phyloP scores from a whole-genome alignment of 1,140 invertebrate genomes.

The Drosophila rhopaloa region DNA sequence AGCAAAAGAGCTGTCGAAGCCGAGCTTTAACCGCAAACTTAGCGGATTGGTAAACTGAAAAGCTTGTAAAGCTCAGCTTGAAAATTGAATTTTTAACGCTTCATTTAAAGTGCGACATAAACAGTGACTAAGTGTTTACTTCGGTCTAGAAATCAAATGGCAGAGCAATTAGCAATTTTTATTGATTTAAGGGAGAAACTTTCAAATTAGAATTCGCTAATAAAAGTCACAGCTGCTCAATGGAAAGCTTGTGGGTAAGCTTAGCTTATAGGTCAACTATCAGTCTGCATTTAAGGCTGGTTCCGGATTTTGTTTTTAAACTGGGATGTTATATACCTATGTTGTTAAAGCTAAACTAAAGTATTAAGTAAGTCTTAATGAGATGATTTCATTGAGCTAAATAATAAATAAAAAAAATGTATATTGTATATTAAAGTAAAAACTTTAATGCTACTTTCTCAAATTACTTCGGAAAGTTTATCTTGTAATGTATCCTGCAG shows the following conservation, averaged over 20 bases:
- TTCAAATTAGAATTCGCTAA: constrained; percentile 25
- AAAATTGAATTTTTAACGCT: constrained; percentile 8
- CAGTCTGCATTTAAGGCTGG: neutral
- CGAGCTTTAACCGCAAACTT: constrained; percentile 26
- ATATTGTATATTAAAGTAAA: too few relatives aligned
- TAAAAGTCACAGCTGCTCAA: constrained; percentile 46
- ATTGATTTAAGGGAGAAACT: constrained; percentile 29
- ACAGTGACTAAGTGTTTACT: constrained; percentile 55
- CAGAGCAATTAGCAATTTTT: constrained; percentile 51
- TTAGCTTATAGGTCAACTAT: neutral
- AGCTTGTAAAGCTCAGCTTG: constrained; percentile 41
- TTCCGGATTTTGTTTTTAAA: neutral
- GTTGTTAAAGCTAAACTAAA: too few relatives aligned
- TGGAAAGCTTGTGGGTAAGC: constrained; percentile 12
- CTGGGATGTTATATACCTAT: neutral
- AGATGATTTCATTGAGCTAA: too few relatives aligned
- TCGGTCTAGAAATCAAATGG: constrained; percentile 31
- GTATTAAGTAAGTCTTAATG: too few relatives aligned
- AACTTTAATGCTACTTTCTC: too few relatives aligned
- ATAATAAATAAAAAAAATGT: too few relatives aligned
- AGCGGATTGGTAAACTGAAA: constrained; percentile 23
- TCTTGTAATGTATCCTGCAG: too few relatives aligned
- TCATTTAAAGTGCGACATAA: constrained; percentile 2
- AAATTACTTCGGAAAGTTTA: too few relatives aligned
- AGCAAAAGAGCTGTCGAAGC: constrained; percentile 21